A percentile compares a stretch with the other conserved stretches of the same genome.
These are phyloP conservation scores for Elephantulus edwardii DNA, from an alignment of 2,113 vertebrate genomes.

Conservation along the genomic window DNA sequence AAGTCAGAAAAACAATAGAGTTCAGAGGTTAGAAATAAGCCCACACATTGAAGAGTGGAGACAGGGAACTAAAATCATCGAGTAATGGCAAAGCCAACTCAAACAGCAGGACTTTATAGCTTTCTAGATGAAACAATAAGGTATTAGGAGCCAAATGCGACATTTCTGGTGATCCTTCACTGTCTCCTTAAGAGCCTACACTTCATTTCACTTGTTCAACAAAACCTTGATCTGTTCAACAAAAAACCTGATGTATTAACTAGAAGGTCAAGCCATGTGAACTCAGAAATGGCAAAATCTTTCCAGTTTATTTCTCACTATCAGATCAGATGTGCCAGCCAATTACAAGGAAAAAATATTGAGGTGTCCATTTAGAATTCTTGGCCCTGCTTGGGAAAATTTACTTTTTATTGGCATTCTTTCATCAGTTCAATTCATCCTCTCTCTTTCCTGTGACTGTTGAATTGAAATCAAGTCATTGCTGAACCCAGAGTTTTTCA, in stretches of 20 bases:
- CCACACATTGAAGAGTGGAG: slow-evolving; percentile 23
- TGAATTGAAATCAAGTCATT: no score
- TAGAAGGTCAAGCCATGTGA: not conserved
- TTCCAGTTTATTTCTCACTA: rapidly evolving
- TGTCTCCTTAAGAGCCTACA: not conserved
- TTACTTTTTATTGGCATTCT: not conserved
- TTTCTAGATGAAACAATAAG: not conserved
- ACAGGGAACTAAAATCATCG: slow-evolving; percentile 49
- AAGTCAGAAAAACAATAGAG: slow-evolving; percentile 62
- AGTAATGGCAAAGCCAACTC: slow-evolving; percentile 44
- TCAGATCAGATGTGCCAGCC: not conserved
- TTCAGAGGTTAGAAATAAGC: slow-evolving; percentile 45
- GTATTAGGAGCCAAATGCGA: not conserved
- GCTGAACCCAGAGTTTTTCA: no score
- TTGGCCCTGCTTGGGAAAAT: not conserved
- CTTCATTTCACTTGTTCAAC: not conserved
- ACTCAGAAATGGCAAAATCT: not conserved
- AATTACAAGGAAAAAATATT: not conserved
- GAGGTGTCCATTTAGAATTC: not conserved
- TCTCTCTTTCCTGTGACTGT: no score
- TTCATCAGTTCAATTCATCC: not conserved
- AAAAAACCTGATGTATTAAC: not conserved
- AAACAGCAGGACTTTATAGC: slow-evolving; percentile 36
- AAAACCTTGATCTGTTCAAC: no score
- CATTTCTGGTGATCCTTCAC: not conserved